Conservation (phyloP, 2,113 vertebrate species). For the Pteronura brasiliensis region DNA sequence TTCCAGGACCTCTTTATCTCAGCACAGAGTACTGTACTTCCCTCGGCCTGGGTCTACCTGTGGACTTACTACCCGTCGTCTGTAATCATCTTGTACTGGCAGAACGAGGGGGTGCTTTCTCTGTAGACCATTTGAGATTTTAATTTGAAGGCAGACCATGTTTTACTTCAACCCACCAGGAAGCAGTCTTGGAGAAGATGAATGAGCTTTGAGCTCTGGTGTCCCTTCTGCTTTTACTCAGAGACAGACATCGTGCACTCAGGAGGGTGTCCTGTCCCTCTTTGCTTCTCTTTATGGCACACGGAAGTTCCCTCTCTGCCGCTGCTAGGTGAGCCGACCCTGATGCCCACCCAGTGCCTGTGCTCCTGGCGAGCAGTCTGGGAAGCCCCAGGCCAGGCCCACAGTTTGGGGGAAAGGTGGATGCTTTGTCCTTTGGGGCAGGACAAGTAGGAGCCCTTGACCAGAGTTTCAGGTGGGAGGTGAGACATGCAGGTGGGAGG, state of each 20-base stretch:
- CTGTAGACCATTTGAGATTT: neutral
- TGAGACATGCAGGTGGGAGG: accelerated
- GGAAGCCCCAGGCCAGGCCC: neutral
- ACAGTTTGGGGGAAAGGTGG: neutral
- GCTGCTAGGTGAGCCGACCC: accelerated
- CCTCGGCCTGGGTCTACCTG: neutral
- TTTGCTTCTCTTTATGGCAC: neutral
- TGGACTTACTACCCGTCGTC: neutral
- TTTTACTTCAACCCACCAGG: neutral
- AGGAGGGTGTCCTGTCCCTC: neutral
- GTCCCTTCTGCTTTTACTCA: neutral
- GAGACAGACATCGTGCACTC: neutral
- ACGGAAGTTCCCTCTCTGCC: neutral
- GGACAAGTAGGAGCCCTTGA: neutral
- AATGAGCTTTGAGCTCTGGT: neutral
- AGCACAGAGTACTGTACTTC: neutral
- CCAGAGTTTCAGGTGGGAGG: neutral
- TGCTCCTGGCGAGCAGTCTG: neutral
- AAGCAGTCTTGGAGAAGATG: no score
- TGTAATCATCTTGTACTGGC: neutral
- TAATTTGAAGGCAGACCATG: neutral
- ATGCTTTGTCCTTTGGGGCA: neutral
- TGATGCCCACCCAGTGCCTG: accelerated
- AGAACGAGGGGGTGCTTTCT: neutral
- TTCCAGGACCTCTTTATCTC: neutral